Evolutionary conservation across 2,888 invertebrate species (phyloP), one percentile per base, ranked within the genome.

Genomic region (Melanotus villosus): DNA sequence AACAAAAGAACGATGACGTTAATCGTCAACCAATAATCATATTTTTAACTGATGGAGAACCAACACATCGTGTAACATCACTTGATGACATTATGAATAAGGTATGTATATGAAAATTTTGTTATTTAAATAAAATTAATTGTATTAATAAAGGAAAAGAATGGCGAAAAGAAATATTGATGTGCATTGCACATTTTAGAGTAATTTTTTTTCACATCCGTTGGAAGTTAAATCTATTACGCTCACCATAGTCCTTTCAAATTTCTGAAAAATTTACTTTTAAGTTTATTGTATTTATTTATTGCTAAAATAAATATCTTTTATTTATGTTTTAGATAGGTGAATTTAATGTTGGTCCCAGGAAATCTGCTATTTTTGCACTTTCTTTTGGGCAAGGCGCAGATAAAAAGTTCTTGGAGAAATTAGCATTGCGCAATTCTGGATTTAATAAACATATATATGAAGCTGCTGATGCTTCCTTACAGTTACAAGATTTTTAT

Each of bases 401-500:
- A 0, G 90, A 92, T 80, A 88, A 89, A 75, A 84, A 86, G 21
- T 90, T 93, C 81, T 82, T 93, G 18, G 89, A 90, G 77, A 89
- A 89, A 79, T 79, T 93, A 45, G 89, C 92, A 0, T 84, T 89
- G 14, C 88, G 89, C 69, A 92, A 92, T 83, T 86, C 86, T 21
- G 93, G 92, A 2, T 90, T 91, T 82, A 89, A 90, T 76, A 85
- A 91, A 1, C 90, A 90, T 80, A 92, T 93, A 75, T 92, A 92
- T 83, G 91, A 91, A 81, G 91, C 89, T 12, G 87, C 90, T 0
- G 92, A 92, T 80, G 90, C 92, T 1, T 87, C 88, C 70, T 81
- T 90, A 45, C 92, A 93, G 81, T 85, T 93, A 45, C 85, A 88
- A 52, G 88, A 89, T 80, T 92, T 91, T 84, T 91, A 91, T 84